Evolutionary conservation across 1,140 invertebrate species (phyloP).

Genomic region (Cephus cinctus): DNA sequence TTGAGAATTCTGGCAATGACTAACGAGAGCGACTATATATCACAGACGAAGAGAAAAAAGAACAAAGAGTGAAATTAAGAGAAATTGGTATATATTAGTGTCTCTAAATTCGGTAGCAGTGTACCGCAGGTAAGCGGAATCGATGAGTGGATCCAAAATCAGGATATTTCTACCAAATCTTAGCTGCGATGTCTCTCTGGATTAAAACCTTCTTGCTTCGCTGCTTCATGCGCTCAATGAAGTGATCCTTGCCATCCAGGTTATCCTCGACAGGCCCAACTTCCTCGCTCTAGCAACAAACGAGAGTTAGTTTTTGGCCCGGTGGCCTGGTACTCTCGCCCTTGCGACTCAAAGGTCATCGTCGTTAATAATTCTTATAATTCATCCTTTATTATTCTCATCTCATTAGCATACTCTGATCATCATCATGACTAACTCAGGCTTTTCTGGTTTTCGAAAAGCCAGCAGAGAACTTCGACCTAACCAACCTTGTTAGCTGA

Average conservation of each 20-base stretch:
- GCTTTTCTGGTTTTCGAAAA: conserved; percentile 17
- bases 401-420: neutral
- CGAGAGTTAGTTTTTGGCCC: conserved; percentile 40
- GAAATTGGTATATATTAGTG: too few relatives aligned
- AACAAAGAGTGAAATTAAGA: too few relatives aligned
- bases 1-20: too few relatives aligned
- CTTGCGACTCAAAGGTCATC: conserved; percentile 16
- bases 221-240: conserved; percentile 51
- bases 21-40: too few relatives aligned
- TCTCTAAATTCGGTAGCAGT: too few relatives aligned
- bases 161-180: conserved; percentile 40
- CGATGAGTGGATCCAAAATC: too few relatives aligned
- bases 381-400: conserved; percentile 24
- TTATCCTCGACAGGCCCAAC: conserved; percentile 27
- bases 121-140: too few relatives aligned
- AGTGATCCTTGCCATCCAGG: conserved; percentile 42
- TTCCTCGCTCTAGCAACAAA: conserved; percentile 47
- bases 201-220: conserved; percentile 49
- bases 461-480: conserved; percentile 16
- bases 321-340: neutral
- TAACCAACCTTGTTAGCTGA: conserved; percentile 45
- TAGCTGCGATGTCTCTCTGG: conserved; percentile 45
- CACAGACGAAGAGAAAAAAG: too few relatives aligned
- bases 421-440: conserved; percentile 19
- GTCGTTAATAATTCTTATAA: conserved; percentile 16